Evolutionary conservation across 2,113 vertebrate species (phyloP).

Genomic region (Trachemys scripta): DNA sequence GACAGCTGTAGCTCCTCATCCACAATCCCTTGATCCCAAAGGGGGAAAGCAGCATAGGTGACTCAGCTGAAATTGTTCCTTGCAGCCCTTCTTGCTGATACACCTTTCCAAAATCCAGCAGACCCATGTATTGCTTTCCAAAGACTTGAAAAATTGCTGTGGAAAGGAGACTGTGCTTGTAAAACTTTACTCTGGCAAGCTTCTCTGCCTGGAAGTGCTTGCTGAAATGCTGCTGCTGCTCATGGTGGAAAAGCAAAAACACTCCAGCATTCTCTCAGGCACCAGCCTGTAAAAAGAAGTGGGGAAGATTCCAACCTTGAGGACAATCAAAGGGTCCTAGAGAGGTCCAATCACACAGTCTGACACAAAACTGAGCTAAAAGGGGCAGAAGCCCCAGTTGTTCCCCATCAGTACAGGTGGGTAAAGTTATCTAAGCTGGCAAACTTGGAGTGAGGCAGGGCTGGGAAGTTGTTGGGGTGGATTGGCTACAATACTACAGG

Average conservation of each 20-base stretch:
- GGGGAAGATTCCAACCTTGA: background rate
- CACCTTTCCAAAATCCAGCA: background rate
- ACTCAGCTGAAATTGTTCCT: background rate
- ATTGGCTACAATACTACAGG: too few relatives aligned
- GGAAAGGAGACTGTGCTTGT: background rate
- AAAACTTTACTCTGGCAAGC: background rate
- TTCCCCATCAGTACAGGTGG: background rate
- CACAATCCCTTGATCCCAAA: background rate
- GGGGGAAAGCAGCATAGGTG: accelerated
- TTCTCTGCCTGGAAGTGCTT: constrained; percentile 19
- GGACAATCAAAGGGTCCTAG: background rate
- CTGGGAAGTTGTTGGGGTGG: background rate
- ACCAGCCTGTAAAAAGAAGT: background rate
- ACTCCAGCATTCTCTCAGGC: background rate
- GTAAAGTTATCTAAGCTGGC: background rate
- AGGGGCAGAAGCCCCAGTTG: background rate
- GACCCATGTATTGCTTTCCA: background rate
- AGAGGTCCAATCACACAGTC: background rate
- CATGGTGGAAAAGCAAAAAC: background rate
- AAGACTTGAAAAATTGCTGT: background rate
- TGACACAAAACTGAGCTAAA: background rate
- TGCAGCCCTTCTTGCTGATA: background rate
- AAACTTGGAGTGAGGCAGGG: background rate
- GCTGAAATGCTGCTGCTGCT: background rate
- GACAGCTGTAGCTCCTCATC: background rate